Evolutionary conservation across 2,797 vertebrate species (phyloP), one percentile per base, ranked within the genome.

Genomic region (Podargus strigoides): DNA sequence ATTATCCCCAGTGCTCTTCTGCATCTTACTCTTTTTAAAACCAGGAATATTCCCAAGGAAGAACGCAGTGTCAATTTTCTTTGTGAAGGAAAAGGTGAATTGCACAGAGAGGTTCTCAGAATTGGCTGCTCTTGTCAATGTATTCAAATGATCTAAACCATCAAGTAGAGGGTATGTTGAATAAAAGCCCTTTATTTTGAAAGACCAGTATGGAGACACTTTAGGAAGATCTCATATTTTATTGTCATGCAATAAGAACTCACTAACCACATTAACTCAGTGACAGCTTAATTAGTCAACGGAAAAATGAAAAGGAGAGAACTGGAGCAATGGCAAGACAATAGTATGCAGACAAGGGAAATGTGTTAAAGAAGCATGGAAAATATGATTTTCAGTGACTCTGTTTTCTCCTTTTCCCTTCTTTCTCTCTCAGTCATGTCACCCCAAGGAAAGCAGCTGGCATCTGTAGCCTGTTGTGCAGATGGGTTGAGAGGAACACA

Each of bases 401-500:
- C 17, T 59, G 49, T 58, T 92, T 59, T 62, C 79, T 74, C n/a
- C 39, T 74, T 89, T 89, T 68, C n/a, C 66, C 28, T 79, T 74
- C 59, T 87, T 90, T 86, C 82, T 80, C 30, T 90, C 74, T 79
- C 5, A 0, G 75, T 87, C 76, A 8, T 66, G 69, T 55, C 69
- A 87, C 87, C 94, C 62, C 74, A 41, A 93, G 82, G 55, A 83
- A 56, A 87, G 92, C 85, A 92, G 82, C 79, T 97, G 94, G 94
- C 87, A 95, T 93, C 73, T 92, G 85, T 95, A 90, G 92, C 87
- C 91, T 67, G 94, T 89, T 89, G 91, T 94, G 89, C 93, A 96
- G 94, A 95, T 91, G 94, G 91, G 92, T 88, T 92, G 90, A 95
- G 93, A 89, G 93, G 87, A 94, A 82, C 95, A 90, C 66, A 76